phyloP scores from a whole-genome alignment of 2,888 invertebrate species.

The Diarsia dahlii region DNA sequence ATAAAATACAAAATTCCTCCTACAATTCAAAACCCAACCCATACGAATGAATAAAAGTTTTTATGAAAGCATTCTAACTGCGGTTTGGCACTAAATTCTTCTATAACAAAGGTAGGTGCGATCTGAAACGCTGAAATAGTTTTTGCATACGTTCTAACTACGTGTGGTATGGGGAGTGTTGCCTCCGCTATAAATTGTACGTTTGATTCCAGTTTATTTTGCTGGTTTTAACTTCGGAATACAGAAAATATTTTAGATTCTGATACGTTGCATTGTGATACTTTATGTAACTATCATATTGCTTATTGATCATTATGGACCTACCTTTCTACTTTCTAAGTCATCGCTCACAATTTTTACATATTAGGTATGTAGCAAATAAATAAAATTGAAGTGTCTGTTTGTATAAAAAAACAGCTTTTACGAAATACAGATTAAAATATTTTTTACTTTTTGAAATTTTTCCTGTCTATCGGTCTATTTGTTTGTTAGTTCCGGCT shows the following conservation, averaged over 20 bases:
- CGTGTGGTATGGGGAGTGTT: conserved; percentile 64
- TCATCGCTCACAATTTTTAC: neutral
- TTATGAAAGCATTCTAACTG: conserved; percentile 48
- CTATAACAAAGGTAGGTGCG: conserved; percentile 58
- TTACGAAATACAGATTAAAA: no score
- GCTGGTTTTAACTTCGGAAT: conserved; percentile 10
- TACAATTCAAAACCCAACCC: conserved; percentile 34
- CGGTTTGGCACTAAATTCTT: conserved; percentile 56
- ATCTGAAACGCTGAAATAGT: conserved; percentile 55
- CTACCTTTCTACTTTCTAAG: neutral
- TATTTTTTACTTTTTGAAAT: no score
- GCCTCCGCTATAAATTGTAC: conserved; percentile 72
- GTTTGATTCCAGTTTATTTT: conserved; percentile 58
- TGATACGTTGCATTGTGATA: neutral
- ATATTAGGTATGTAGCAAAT: no score
- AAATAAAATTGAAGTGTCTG: no score
- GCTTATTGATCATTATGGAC: neutral
- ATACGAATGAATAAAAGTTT: conserved; percentile 47
- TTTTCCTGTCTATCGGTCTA: no score
- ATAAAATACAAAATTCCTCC: conserved; percentile 1
- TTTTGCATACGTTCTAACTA: conserved; percentile 58
- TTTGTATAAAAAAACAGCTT: no score
- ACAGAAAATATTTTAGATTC: conserved; percentile 2
- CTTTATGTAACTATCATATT: neutral
- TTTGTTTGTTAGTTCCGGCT: no score